Evolutionary conservation across 2,888 invertebrate species (phyloP), one percentile per base, ranked within the genome.

Genomic region (Polymixis lichenea): DNA sequence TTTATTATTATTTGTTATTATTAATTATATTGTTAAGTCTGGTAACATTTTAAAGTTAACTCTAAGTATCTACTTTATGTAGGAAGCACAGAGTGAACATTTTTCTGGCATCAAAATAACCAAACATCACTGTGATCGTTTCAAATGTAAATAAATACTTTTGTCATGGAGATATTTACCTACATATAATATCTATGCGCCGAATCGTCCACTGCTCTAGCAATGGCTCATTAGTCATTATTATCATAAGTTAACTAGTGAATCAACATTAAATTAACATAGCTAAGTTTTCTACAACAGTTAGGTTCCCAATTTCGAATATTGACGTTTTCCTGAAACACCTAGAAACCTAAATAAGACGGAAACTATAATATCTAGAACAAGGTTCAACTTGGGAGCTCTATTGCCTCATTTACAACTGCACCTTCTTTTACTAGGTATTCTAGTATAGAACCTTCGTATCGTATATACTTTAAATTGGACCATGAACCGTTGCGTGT

Each of bases 401-500:
- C 56, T 28, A 77, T 61, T 73, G 28, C 22, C 46, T 70, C 62
- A 51, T 25, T 62, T 49, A 68, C 60, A 49, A 58, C 77, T 73
- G 73, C 77, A 77, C 82, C 85, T 77, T 61, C 3, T 70, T 71
- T 65, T 71, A 67, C 49, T 15, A 46, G 17, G 13, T 28, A 43
- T n/a, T 51, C 15, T 46, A 13, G 60, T 15, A n/a, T n/a, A 8
- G 53, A 68, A 38, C 60, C 61, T 80, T 53, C 32, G 66, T 74
- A 66, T n/a, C 53, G 15, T 49, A 53, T 17, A 13, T 58, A 55
- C 25, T 83, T 68, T 49, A 64, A 58, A 66, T 68, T 15, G 22
- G 60, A 61, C 68, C 72, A 28, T 83, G 68, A 83, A 78, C 72
- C 46, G n/a, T 83, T 56, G 83, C 84, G 83, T 83, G 72, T 65